Base-by-base conservation (phyloP, 1,140 invertebrate species). In the Aphelinus atriplicis region DNA sequence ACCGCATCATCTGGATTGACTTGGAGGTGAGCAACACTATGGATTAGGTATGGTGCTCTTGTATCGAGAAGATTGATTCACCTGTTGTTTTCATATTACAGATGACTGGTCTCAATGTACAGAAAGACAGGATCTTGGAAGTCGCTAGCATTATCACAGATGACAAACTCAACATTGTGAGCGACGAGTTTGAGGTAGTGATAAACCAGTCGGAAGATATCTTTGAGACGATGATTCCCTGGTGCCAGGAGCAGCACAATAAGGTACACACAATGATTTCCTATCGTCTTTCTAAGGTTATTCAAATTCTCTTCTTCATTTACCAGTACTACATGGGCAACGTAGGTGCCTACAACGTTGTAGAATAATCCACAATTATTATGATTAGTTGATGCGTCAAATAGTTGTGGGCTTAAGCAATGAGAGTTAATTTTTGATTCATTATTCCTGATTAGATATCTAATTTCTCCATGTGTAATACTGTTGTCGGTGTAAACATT, bases 131-230 rank as follows among this genome's bases (percentile, higher is more conserved):
- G 76, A 95, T 98, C 45, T 84, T 98, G 78, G 97, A 98, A 89
- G 91, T 97, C 73, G 94, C 95, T 0, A 96, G 95, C 84, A 82
- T 98, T 48, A 89, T 99, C 45, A 98, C 96, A 1, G 95, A 98
- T 86, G 87, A 87, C 5, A 80, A 97, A 64, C 86, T 98, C 2
- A 93, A 96, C 78, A 87, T 96, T 4, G 84, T 97, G 53, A 94
- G 93, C 45, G 91, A 95, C 84, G 92, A 92, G 60, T 92, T 94
- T 3, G 89, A 93, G 82, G 84, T 97, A 26, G 88, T 97, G 3
- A 94, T 98, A 79, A 90, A 97, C 82, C 94, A 97, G 80, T 86
- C 93, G 5, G 90, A 94, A 76, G 82, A 89, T 9, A 84, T 95
- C n/a, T 89, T 98, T 65, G 87, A 93, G 67, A 88, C 86, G 61